Conservation (phyloP, 2,113 vertebrate genomes). For the Lutjanus erythropterus region DNA sequence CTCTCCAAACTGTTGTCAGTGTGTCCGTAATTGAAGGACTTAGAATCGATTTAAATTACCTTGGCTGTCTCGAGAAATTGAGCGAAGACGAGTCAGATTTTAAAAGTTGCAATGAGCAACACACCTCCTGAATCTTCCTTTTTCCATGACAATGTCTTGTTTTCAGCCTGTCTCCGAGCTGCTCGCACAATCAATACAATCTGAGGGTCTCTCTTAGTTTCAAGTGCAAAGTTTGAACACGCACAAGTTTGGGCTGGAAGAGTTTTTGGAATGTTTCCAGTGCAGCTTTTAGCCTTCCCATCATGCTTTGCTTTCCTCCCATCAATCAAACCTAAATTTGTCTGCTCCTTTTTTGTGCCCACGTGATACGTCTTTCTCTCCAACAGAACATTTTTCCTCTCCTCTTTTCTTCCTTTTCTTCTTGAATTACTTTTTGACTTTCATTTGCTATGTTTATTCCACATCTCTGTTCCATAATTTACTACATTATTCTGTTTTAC, state of each 20-base stretch:
- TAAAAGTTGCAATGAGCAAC: slow-evolving; percentile 68
- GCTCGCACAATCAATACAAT: slow-evolving; percentile 44
- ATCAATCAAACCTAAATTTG: not conserved
- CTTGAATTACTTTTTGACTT: not conserved
- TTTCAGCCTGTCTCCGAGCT: slow-evolving; percentile 28
- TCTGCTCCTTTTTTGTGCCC: not conserved
- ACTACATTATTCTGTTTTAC: not conserved
- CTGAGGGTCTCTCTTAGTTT: slow-evolving; percentile 21
- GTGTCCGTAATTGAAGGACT: slow-evolving; percentile 82
- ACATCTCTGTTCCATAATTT: not conserved
- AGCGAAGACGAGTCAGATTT: slow-evolving; percentile 59
- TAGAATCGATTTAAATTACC: slow-evolving; percentile 82
- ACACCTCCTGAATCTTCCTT: slow-evolving; percentile 41
- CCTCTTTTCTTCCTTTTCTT: not conserved
- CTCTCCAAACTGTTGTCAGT: slow-evolving; percentile 72
- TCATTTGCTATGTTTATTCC: too few relatives aligned
- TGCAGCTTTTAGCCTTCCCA: slow-evolving; percentile 1
- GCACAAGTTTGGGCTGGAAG: not conserved
- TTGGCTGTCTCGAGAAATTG: slow-evolving; percentile 72
- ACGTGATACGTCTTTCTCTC: rapidly evolving
- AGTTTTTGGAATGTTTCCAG: slow-evolving; percentile 17
- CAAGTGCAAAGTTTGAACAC: slow-evolving; percentile 43
- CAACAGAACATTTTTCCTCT: not conserved
- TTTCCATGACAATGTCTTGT: slow-evolving; percentile 57
- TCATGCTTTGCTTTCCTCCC: not conserved